Evolutionary conservation across 2,113 vertebrate genomes (phyloP), one percentile per base, ranked within the genome.

Genomic region (Urocynchramus pylzowi): DNA sequence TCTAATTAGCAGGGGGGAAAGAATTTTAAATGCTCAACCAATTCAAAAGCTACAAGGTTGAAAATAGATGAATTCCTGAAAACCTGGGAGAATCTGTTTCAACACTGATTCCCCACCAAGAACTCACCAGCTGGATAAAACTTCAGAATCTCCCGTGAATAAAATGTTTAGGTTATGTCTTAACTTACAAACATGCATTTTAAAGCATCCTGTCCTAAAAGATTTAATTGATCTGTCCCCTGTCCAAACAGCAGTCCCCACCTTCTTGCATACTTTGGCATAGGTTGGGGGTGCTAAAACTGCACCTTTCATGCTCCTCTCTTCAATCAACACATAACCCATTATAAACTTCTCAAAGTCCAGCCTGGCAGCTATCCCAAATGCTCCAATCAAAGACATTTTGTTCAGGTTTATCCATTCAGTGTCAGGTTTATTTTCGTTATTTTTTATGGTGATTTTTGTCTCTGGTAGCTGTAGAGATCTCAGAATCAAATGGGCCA

Each of bases 341-440:
- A 91, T 92, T 97, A 93, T 90, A 97, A 98, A 98, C 92, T 97
- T 85, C 87, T 86, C 75, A 47, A 80, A 93, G 84, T 91, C 89
- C 88, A 96, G 68, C 37, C 85, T 97, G 97, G 96, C 97, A 97
- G 71, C 88, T 59, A 63, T 94, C 96, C 95, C 91, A 96, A 94
- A 69, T 44, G 73, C 67, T 97, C 87, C 56, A 97, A 88, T 95
- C 94, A 97, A 97, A 98, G 97, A 77, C 19, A 96, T 97, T 95
- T 97, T 97, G 95, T 97, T 97, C 93, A 95, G 80, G 78, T 96
- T 93, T 71, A 96, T 93, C 91, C 95, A 97, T 97, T 97, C 28
- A 30, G 73, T 90, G 67, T 91, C 82, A 67, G 74, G 54, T 95
- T 97, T 97, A 87, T 95, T 96, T 95, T 93, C 78, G 16, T 83